Evolutionary conservation across 2,888 invertebrate genomes (phyloP), one percentile per base, ranked within the genome.

Genomic region (Lepidochrysops patricia): DNA sequence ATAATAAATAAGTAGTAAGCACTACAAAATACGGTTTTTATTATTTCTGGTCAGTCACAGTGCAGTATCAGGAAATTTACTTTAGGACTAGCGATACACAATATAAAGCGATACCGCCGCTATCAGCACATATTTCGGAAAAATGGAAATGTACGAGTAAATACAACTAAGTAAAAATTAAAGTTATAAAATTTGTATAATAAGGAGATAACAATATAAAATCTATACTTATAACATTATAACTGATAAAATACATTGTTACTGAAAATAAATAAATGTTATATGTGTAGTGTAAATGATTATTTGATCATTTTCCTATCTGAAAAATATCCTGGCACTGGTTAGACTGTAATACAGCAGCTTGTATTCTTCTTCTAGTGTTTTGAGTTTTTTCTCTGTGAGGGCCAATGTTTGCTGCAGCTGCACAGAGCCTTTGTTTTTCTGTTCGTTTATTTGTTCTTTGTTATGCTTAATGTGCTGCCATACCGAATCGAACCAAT

Each of bases 251-350:
- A 43, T 43, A 43, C 37, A 43, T 43, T 19, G 2, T 9, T 9
- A 43, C 43, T n/a, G n/a, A n/a, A n/a, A n/a, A n/a, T n/a, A n/a
- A n/a, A n/a, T n/a, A n/a, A n/a, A n/a, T n/a, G n/a, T n/a, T n/a
- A n/a, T n/a, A n/a, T n/a, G n/a, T n/a, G n/a, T n/a, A n/a, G n/a
- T n/a, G n/a, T n/a, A n/a, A 60, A 34, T 19, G 9, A 57, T 13
- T 9, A 19, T 72, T 70, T 70, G 69, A 72, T 56, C 63, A 74
- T 50, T 64, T 67, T 13, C 43, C 71, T 82, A 92, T 78, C 95
- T 93, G 80, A 99, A 99, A 87, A 99, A 98, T 77, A 98, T 97
- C 79, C 97, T 92, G 4, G 98, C 98, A 80, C 98, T 98, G 68
- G 95, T 97, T 60, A 98, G 91, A 72, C 96, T 97, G 78, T 96